Percentiles rank a stretch among this genome's conserved stretches.
Evolutionary conservation across 2,113 vertebrate genomes (phyloP).

Genomic region (Zosterops hypoxanthus): DNA sequence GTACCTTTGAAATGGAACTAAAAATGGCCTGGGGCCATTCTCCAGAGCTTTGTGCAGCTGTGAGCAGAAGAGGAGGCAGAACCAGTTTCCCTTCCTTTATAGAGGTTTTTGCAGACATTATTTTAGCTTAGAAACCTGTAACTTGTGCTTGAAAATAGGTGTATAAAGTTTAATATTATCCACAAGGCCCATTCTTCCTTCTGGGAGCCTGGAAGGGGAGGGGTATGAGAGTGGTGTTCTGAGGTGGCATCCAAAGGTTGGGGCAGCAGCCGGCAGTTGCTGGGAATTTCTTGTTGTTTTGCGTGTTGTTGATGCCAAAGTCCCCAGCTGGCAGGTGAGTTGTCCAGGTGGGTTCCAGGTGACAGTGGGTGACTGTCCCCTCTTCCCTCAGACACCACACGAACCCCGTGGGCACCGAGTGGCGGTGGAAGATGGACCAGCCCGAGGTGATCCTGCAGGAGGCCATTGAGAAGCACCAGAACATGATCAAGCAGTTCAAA

Average conservation of each 20-base stretch:
- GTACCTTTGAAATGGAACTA: not conserved
- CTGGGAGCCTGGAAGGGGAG: not conserved
- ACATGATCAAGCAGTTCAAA: constrained; percentile 92
- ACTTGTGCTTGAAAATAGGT: not conserved
- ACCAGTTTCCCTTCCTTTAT: not conserved
- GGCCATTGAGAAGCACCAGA: constrained; percentile 88
- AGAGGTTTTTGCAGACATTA: not conserved
- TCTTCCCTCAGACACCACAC: constrained; percentile 87
- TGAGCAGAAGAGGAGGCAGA: not conserved
- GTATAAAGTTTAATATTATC: not conserved
- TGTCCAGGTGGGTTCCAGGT: not conserved
- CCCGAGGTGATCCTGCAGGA: constrained; percentile 89
- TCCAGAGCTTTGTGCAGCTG: not conserved
- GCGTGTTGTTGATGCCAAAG: not conserved
- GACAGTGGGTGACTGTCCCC: not conserved
- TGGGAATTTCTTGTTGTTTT: not conserved
- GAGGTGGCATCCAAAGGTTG: not conserved
- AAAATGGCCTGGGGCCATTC: not conserved
- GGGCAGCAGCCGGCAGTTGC: not conserved
- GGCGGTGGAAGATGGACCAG: constrained; percentile 95
- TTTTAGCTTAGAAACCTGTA: not conserved
- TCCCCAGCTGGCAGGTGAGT: not conserved
- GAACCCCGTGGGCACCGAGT: constrained; percentile 94
- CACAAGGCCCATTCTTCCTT: not conserved
- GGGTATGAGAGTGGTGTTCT: not conserved